phyloP scores from a whole-genome alignment of 2,888 invertebrate species.

The Athalia circularis region DNA sequence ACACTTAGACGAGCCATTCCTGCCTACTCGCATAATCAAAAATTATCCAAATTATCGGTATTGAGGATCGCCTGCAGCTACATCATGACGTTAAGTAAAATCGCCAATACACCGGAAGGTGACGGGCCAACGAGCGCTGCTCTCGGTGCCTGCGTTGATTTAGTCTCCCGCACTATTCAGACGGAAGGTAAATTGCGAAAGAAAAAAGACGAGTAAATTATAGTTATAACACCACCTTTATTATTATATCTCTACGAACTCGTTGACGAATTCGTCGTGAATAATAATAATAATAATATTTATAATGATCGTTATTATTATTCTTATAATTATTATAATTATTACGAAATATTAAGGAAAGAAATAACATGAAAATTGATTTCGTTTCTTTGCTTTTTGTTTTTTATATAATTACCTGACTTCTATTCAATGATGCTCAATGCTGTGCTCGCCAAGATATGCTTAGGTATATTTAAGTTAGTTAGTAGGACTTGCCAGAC shows the following conservation, averaged over 20 bases:
- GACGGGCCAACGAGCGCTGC: constrained; percentile 79
- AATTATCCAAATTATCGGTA: constrained; percentile 94
- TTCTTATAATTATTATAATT: background rate
- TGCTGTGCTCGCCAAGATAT: constrained; percentile 48
- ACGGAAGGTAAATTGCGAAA: constrained; percentile 92
- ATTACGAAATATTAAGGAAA: background rate
- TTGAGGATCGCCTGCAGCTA: constrained; percentile 95
- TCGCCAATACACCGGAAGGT: constrained; percentile 77
- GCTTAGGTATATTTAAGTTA: constrained; percentile 43
- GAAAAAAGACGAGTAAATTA: constrained; percentile 83
- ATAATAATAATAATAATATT: too few species aligned
- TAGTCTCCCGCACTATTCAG: constrained; percentile 94
- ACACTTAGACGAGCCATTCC: constrained; percentile 90
- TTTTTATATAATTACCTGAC: constrained; percentile 38
- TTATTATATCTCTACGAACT: too few species aligned
- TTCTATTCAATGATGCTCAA: constrained; percentile 49
- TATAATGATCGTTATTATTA: too few species aligned
- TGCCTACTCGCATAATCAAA: constrained; percentile 94
- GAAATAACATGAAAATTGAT: background rate
- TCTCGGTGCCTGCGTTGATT: constrained; percentile 86
- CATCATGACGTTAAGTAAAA: constrained; percentile 89
- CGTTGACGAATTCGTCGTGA: too few species aligned
- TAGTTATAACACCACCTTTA: too few species aligned
- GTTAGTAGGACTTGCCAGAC: constrained; percentile 42
- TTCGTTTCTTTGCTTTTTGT: constrained; percentile 14